Conservation (phyloP, 2,113 vertebrate species). For the Aptenodytes forsteri region DNA sequence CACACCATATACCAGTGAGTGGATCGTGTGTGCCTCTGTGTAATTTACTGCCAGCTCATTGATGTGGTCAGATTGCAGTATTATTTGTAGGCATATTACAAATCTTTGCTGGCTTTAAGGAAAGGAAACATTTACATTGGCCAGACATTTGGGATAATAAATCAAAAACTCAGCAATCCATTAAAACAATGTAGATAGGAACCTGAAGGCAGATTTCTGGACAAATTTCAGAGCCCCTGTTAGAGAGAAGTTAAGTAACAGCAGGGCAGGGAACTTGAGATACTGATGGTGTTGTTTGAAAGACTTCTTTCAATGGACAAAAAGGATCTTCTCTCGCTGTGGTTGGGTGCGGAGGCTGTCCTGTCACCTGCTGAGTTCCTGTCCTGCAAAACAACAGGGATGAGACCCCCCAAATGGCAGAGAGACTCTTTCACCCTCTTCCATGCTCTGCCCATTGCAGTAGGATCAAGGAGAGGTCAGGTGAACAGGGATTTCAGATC, state of each 20-base stretch:
- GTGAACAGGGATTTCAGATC: background rate
- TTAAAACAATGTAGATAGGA: background rate
- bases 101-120: constrained; percentile 27
- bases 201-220: background rate
- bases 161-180: constrained; percentile 36
- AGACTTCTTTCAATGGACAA: background rate
- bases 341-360: background rate
- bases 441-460: background rate
- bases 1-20: background rate
- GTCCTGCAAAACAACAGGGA: background rate
- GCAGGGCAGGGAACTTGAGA: background rate
- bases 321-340: background rate
- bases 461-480: background rate
- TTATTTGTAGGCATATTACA: constrained; percentile 19
- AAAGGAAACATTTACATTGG: constrained; percentile 63
- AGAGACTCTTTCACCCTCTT: fast-evolving
- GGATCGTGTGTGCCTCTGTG: background rate
- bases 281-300: background rate
- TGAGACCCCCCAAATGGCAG: background rate
- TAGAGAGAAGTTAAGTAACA: background rate
- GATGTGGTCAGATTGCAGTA: constrained; percentile 35
- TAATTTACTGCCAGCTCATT: background rate
- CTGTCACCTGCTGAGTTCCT: background rate
- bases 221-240: background rate
- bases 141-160: constrained; percentile 29